Percentiles rank a stretch among this genome's conserved stretches.
Evolutionary conservation across 2,113 vertebrate genomes (phyloP).

Genomic region (Cryptomyrus ogoouensis): DNA sequence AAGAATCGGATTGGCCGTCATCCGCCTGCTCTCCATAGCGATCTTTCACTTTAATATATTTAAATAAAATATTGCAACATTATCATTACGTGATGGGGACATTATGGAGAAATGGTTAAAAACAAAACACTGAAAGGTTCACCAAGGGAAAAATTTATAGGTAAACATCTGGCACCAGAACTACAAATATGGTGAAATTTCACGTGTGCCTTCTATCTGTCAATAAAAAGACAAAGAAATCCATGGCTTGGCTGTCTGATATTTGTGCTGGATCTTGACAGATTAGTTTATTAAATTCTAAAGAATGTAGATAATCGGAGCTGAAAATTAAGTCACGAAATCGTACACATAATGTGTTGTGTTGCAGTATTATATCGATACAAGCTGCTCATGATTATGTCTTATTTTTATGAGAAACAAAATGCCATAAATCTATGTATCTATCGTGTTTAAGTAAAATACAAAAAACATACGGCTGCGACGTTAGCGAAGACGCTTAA

Average conservation of each 20-base stretch:
- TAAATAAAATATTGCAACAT: not conserved
- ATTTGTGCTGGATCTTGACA: not conserved
- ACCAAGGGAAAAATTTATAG: not conserved
- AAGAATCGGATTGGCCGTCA: constrained; percentile 54
- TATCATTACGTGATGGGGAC: not conserved
- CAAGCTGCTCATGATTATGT: not conserved
- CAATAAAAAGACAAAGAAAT: not conserved
- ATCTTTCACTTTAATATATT: constrained; percentile 68
- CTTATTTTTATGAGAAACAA: not conserved
- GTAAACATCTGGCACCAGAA: not conserved
- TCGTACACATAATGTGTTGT: too few species aligned
- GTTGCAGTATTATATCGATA: too few species aligned
- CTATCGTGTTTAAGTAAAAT: not conserved
- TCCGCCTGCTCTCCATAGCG: constrained; percentile 63
- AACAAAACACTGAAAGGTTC: not conserved
- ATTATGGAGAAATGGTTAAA: not conserved
- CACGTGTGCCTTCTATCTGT: not conserved
- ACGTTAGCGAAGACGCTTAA: not conserved
- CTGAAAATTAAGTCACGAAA: too few species aligned
- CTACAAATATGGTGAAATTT: not conserved
- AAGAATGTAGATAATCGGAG: not conserved
- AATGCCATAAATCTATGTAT: not conserved
- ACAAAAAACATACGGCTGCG: not conserved
- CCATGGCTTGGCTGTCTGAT: not conserved
- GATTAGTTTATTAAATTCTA: not conserved